Percentiles rank a stretch among this genome's conserved stretches.
phyloP scores from a whole-genome alignment of 2,797 vertebrate species.

The Leptatherina wallacei region DNA sequence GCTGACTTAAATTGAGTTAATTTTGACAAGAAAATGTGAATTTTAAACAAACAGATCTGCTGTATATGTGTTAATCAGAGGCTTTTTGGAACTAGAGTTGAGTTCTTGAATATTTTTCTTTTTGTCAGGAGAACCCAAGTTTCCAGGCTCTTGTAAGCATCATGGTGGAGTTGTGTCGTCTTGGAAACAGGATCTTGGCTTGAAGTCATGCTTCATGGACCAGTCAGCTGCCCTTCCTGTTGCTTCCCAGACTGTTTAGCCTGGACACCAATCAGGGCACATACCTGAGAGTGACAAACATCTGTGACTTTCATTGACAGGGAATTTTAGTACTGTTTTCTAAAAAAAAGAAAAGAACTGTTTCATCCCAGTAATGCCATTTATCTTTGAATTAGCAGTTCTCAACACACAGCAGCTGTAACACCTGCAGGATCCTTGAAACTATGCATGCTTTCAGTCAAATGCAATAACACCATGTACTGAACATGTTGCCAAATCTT shows the following conservation, averaged over 20 bases:
- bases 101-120: slow-evolving; percentile 1
- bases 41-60: background rate
- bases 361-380: background rate
- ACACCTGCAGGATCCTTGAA: slow-evolving; percentile 13
- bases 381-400: background rate
- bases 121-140: slow-evolving; percentile 14
- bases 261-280: slow-evolving; percentile 14
- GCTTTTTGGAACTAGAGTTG: slow-evolving; percentile 1
- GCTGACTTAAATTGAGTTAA: slow-evolving; percentile 20
- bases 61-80: background rate
- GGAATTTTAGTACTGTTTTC: background rate
- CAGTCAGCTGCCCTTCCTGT: slow-evolving; percentile 42
- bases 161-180: slow-evolving; percentile 29
- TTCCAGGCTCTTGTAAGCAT: slow-evolving; percentile 40
- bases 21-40: background rate
- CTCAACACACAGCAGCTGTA: background rate
- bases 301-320: slow-evolving; percentile 5
- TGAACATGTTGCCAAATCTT: slow-evolving; percentile 40
- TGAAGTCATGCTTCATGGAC: slow-evolving; percentile 49
- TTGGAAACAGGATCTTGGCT: slow-evolving; percentile 48
- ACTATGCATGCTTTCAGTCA: slow-evolving; percentile 15
- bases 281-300: slow-evolving; percentile 32
- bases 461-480: slow-evolving; percentile 26
- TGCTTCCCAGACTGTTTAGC: slow-evolving; percentile 34
- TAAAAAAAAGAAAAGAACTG: background rate